A percentile compares a stretch with the other conserved stretches of the same genome.
These are phyloP conservation scores for Hippoglossus stenolepis DNA, from an alignment of 2,113 vertebrate genomes.

Conservation along the genomic window DNA sequence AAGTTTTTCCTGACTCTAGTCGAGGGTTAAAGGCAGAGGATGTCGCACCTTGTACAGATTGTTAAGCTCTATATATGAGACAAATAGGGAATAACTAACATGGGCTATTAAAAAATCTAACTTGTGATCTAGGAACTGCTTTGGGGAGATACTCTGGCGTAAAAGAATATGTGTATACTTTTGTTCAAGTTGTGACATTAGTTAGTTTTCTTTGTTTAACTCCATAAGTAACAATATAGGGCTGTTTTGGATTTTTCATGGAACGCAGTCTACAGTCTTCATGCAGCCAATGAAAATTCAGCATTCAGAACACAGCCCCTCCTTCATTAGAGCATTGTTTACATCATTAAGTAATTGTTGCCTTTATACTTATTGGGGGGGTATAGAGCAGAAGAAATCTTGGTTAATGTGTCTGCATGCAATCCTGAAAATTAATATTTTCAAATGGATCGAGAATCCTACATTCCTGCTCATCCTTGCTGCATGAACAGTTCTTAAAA, in stretches of 20 bases:
- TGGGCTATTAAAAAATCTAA: too few relatives aligned
- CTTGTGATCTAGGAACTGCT: too few relatives aligned
- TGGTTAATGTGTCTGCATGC: constrained; percentile 34
- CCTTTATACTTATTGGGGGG: constrained; percentile 28
- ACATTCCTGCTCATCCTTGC: constrained; percentile 16
- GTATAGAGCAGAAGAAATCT: constrained; percentile 21
- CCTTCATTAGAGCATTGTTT: constrained; percentile 45
- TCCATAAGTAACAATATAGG: too few relatives aligned
- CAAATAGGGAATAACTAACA: too few relatives aligned
- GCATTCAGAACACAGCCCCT: constrained; percentile 27
- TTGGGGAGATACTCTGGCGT: too few relatives aligned
- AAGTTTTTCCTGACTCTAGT: too few relatives aligned
- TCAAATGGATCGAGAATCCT: constrained; percentile 8
- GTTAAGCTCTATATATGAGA: too few relatives aligned
- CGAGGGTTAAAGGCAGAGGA: too few relatives aligned
- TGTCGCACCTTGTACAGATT: too few relatives aligned
- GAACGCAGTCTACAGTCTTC: not conserved
- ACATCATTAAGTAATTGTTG: constrained; percentile 45
- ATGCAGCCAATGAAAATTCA: constrained; percentile 19
- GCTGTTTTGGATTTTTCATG: not conserved
- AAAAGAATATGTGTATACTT: too few relatives aligned
- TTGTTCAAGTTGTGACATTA: too few relatives aligned
- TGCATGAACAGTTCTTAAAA: constrained; percentile 2
- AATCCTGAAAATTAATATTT: constrained; percentile 27
- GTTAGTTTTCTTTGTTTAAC: too few relatives aligned